Evolutionary conservation across 1,140 invertebrate genomes (phyloP), one percentile per base, ranked within the genome.

Genomic region (Forficula auricularia): DNA sequence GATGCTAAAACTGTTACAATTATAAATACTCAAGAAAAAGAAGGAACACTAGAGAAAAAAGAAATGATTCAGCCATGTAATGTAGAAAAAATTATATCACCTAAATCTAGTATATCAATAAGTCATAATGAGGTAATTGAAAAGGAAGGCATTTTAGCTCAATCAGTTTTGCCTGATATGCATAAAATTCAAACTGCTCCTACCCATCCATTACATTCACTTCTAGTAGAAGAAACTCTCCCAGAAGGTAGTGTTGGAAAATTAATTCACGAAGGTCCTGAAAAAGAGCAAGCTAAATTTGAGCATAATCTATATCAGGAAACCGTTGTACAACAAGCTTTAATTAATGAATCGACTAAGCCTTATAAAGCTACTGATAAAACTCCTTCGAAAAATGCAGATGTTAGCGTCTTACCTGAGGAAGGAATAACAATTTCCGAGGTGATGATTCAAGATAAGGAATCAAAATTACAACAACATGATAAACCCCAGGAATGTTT

Each of bases 1-100:
- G 70, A 74, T 58, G 70, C 73, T 2, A 73, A 68, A 53, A 53
- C 68, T 44, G 53, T 75, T n/a, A 63, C 65, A 8, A 62, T 70
- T 50, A 66, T 64, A 8, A 40, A 67, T 3, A 47, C 60, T 9
- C 65, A 70, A 41, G 72, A 76, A 52, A 63, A 60, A 39, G 72
- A 75, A 56, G 51, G 47, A 3, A 48, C 52, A 3, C 53, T 64
- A 15, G 60, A 63, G 30, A 52, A 59, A 14, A 18, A 45, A 19
- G 44, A 49, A 18, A 53, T 50, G 47, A 60, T 60, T 2, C 58
- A 64, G 46, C 46, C 58, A 16, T 54, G 53, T 20, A 57, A 47
- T n/a, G 55, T 64, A 1, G 59, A 63, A 10, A 57, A 54, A 1
- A 53, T 51, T 2, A 65, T 61, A 14, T 59, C 60, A 34, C 53